Evolutionary conservation across 2,888 invertebrate species (phyloP).

Genomic region (Apotomis capreana): DNA sequence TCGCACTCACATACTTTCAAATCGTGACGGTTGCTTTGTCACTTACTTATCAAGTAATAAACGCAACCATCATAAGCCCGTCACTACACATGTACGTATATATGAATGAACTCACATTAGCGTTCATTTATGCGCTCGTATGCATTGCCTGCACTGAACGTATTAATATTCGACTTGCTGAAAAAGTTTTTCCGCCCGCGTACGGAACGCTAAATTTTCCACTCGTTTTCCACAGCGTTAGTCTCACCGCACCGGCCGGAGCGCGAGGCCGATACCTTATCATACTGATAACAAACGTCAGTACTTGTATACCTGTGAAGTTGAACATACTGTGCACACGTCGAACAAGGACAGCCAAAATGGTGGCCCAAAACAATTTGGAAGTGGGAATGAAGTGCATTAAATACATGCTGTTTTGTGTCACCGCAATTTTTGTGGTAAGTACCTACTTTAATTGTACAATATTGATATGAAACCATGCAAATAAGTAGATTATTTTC

Average conservation of each 20-base stretch:
- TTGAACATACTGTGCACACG: constrained; percentile 24
- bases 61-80: too few relatives aligned
- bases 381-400: constrained; percentile 89
- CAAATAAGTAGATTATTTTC: too few relatives aligned
- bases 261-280: constrained; percentile 50
- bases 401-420: constrained; percentile 89
- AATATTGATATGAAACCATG: neutral
- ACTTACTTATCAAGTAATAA: too few relatives aligned
- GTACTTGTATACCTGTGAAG: constrained; percentile 47
- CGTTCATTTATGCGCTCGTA: too few relatives aligned
- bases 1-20: too few relatives aligned
- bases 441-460: constrained; percentile 66
- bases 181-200: constrained; percentile 15
- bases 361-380: constrained; percentile 69
- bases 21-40: too few relatives aligned
- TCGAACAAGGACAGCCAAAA: constrained; percentile 45
- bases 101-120: too few relatives aligned
- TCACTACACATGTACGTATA: too few relatives aligned
- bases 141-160: too few relatives aligned
- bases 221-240: constrained; percentile 53
- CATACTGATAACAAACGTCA: constrained; percentile 44
- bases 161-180: neutral
- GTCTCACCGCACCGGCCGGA: constrained; percentile 43
- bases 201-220: constrained; percentile 42
- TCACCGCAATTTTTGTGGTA: constrained; percentile 91